Base-by-base conservation (phyloP, 2,797 vertebrate species). In the Falco rusticolus region DNA sequence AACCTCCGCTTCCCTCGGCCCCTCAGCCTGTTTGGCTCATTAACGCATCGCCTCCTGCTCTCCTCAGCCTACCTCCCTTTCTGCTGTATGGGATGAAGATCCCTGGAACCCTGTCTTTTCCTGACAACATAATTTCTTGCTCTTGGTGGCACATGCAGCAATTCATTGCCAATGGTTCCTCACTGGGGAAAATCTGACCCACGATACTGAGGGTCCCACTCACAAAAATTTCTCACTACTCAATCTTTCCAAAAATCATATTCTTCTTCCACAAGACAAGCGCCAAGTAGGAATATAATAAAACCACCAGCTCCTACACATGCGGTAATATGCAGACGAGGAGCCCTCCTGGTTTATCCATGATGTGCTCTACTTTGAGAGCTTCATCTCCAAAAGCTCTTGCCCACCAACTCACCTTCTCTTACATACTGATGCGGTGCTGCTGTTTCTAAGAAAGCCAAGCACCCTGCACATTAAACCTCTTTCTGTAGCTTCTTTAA, bases 101-200 rank as follows among this genome's bases (percentile, higher is more conserved):
- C 63, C 57, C 43, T 59, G 87, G 34, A 95, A 91, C 3, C 5
- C 10, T 39, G 54, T 79, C 65, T 71, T 94, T 69, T 66, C 84
- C 86, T 90, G 76, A 84, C 76, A 94, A 65, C 31, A 0, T 79
- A 68, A 80, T 75, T 95, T 81, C 84, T 89, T 69, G 34, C 56
- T 69, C 68, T 64, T 66, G 74, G 75, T 87, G 85, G 85, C 77
- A 66, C 48, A 53, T 6, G 12, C 56, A 84, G 54, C 63, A 60
- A 87, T 90, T 69, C 57, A 65, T 76, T 43, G 45, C 90, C 33
- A 45, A 66, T n/a, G 57, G 59, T 14, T 92, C 45, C 79, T 81
- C 66, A 41, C 31, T 51, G 9, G n/a, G 70, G 87, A 96, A 96
- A 94, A 87, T 86, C 28, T 93, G 87, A 93, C 60, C 85, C 26